Percentiles rank a stretch among this genome's conserved stretches.
phyloP scores from a whole-genome alignment of 2,797 vertebrate species.

The Sphenodon punctatus region DNA sequence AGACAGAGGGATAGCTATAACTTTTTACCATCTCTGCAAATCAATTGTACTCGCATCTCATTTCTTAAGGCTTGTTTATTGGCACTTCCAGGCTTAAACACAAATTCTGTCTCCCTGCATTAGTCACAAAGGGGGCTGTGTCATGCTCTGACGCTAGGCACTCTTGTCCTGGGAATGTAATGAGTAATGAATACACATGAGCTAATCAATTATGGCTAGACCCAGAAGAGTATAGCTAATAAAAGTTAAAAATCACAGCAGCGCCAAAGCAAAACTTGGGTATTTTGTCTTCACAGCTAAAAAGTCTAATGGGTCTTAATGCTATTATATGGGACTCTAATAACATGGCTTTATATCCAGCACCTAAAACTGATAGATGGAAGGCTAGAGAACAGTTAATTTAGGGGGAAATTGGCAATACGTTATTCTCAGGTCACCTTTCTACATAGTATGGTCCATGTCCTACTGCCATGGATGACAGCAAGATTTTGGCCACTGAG shows the following conservation, averaged over 20 bases:
- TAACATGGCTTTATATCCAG: too few species aligned
- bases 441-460: neutral
- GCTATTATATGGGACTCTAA: too few species aligned
- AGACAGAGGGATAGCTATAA: neutral
- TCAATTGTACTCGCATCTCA: neutral
- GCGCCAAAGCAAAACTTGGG: neutral
- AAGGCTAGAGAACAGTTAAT: neutral
- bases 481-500: fast-evolving
- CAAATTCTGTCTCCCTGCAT: neutral
- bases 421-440: neutral
- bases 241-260: neutral
- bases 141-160: neutral
- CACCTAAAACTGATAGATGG: too few species aligned
- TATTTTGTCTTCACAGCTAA: neutral
- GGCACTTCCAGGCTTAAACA: neutral
- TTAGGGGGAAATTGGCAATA: neutral
- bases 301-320: neutral
- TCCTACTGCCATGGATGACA: neutral
- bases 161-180: neutral
- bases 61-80: neutral
- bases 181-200: fast-evolving
- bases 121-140: neutral
- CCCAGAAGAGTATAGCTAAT: neutral
- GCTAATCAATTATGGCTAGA: too few species aligned
- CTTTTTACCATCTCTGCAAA: neutral